These are phyloP conservation scores for Platysternon megacephalum DNA, from an alignment of 2,113 vertebrate species.

Conservation along the genomic window DNA sequence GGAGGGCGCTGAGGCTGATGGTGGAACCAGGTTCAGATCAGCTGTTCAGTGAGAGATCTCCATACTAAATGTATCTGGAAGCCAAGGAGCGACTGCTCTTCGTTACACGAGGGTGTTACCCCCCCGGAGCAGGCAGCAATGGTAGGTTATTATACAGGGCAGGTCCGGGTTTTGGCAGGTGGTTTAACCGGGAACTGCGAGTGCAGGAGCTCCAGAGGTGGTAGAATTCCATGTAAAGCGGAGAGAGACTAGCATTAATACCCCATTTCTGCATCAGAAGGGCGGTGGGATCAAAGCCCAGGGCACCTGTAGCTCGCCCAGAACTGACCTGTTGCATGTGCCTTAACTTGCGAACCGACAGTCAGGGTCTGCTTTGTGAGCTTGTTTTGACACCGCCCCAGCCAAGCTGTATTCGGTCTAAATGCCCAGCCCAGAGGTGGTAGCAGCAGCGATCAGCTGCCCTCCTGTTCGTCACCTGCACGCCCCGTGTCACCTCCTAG, in stretches of 20 bases:
- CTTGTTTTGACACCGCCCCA: neutral
- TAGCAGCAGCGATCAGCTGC: neutral
- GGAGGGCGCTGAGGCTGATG: neutral
- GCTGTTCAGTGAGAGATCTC: neutral
- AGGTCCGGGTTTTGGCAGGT: neutral
- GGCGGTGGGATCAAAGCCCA: neutral
- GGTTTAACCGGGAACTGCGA: neutral
- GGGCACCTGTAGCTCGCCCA: neutral
- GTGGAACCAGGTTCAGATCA: neutral
- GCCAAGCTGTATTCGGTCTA: neutral
- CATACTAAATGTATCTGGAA: neutral
- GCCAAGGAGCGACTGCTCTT: neutral
- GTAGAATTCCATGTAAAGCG: neutral
- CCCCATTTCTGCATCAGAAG: neutral
- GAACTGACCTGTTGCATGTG: neutral
- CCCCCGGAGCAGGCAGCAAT: neutral
- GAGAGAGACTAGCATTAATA: neutral
- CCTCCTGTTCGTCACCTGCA: too few relatives aligned
- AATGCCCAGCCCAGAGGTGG: neutral
- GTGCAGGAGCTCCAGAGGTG: neutral
- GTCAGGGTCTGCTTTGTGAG: neutral
- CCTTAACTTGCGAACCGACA: neutral
- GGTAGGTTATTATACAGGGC: neutral
- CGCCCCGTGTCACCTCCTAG: neutral
- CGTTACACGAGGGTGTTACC: neutral